A percentile compares a stretch with the other conserved stretches of the same genome.
Evolutionary conservation across 1,140 invertebrate genomes (phyloP).

Genomic region (Micrasema longulum): DNA sequence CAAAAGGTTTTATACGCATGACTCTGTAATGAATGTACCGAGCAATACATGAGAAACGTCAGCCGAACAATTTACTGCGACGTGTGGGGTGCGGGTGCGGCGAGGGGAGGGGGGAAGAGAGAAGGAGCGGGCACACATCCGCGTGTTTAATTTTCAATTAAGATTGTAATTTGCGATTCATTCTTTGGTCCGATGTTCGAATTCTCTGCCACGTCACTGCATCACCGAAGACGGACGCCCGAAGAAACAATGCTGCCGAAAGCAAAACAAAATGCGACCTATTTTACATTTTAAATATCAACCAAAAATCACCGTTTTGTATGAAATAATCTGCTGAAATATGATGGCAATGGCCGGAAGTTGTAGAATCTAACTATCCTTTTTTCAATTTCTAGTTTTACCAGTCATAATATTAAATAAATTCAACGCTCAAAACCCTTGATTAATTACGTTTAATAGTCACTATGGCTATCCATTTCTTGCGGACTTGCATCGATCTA

Average conservation of each 20-base stretch:
- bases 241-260: background rate
- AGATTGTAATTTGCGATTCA: conserved; percentile 69
- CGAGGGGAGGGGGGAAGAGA: conserved; percentile 41
- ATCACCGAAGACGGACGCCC: background rate
- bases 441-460: no score
- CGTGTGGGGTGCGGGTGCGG: conserved; percentile 5
- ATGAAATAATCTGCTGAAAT: no score
- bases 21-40: conserved; percentile 16
- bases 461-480: no score
- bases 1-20: conserved; percentile 2
- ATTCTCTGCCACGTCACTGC: conserved; percentile 33
- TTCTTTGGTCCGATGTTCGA: conserved; percentile 43
- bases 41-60: conserved; percentile 42
- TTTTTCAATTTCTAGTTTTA: no score
- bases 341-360: background rate
- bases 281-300: no score
- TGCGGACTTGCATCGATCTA: no score
- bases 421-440: no score
- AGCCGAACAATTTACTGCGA: conserved; percentile 50
- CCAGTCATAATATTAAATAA: no score
- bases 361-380: no score
- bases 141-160: conserved; percentile 70
- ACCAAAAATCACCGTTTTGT: no score
- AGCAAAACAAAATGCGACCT: background rate
- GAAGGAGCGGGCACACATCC: conserved; percentile 28